A percentile compares a stretch with the other conserved stretches of the same genome.
Conservation (phyloP, 2,797 vertebrate species). For the Taenioides sp. region DNA sequence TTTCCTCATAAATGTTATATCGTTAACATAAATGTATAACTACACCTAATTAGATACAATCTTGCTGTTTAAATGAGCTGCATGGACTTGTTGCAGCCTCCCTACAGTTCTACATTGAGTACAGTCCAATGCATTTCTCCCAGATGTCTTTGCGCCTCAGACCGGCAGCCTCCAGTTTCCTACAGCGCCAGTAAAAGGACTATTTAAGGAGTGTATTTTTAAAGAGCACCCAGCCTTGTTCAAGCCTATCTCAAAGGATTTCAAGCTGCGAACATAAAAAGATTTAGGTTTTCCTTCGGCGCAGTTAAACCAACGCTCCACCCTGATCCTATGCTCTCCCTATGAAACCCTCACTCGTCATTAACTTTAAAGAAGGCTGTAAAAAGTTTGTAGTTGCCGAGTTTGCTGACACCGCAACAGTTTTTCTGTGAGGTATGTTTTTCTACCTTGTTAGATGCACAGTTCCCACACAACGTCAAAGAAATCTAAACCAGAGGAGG, state of each 20-base stretch:
- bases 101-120: neutral
- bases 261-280: constrained; percentile 59
- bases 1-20: neutral
- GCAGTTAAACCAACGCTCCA: constrained; percentile 36
- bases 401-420: constrained; percentile 47
- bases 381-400: constrained; percentile 55
- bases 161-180: constrained; percentile 62
- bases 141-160: constrained; percentile 55
- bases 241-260: constrained; percentile 45
- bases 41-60: neutral
- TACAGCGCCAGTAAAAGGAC: constrained; percentile 60
- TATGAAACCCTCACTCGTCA: constrained; percentile 37
- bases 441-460: constrained; percentile 30
- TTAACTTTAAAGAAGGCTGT: constrained; percentile 44
- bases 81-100: neutral
- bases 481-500: neutral
- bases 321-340: constrained; percentile 38
- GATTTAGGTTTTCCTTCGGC: constrained; percentile 53
- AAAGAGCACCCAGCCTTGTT: constrained; percentile 42
- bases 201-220: constrained; percentile 46
- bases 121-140: constrained; percentile 28
- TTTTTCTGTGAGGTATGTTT: constrained; percentile 12
- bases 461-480: constrained; percentile 13
- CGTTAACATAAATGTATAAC: neutral
- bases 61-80: too few relatives aligned